phyloP scores from a whole-genome alignment of 37 sponge, comb jelly and placozoan species.

The Dysidea cf. avara region DNA sequence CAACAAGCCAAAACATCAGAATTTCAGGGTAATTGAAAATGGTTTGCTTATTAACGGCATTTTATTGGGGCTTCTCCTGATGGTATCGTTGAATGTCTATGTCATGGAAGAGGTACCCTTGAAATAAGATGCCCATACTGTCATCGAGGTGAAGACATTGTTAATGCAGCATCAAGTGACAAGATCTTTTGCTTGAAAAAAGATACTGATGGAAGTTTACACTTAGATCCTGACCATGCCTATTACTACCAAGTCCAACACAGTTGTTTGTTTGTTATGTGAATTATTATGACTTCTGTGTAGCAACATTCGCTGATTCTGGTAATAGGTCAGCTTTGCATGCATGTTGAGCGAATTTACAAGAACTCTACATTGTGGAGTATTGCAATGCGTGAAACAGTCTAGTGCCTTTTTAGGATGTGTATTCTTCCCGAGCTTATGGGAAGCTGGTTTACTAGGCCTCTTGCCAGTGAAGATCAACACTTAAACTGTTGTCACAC shows the following conservation, averaged over 20 bases:
- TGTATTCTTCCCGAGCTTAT: slow-evolving; percentile 49
- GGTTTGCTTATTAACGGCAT: slow-evolving; percentile 46
- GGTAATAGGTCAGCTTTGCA: slow-evolving; percentile 3
- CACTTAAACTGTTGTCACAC: background rate
- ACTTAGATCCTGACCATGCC: background rate
- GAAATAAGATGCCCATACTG: slow-evolving; percentile 33
- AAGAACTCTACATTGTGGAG: slow-evolving; percentile 25
- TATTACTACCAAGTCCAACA: slow-evolving; percentile 49
- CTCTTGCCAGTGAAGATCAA: background rate
- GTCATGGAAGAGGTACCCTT: slow-evolving; percentile 55
- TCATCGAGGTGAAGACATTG: background rate
- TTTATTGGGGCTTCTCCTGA: slow-evolving; percentile 48
- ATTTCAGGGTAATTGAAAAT: background rate
- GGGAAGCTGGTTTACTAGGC: slow-evolving; percentile 41
- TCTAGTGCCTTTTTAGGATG: slow-evolving; percentile 10
- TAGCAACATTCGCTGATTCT: slow-evolving; percentile 22
- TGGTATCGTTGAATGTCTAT: slow-evolving; percentile 34
- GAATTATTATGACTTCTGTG: slow-evolving; percentile 53
- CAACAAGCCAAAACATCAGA: background rate
- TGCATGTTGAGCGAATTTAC: slow-evolving; percentile 44
- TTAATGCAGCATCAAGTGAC: too few species aligned
- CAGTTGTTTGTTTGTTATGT: slow-evolving; percentile 35
- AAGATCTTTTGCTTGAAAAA: background rate
- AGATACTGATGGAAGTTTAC: background rate
- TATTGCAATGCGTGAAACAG: background rate